These are phyloP conservation scores for Apoderus coryli DNA, from an alignment of 2,888 invertebrate species.

Conservation along the genomic window DNA sequence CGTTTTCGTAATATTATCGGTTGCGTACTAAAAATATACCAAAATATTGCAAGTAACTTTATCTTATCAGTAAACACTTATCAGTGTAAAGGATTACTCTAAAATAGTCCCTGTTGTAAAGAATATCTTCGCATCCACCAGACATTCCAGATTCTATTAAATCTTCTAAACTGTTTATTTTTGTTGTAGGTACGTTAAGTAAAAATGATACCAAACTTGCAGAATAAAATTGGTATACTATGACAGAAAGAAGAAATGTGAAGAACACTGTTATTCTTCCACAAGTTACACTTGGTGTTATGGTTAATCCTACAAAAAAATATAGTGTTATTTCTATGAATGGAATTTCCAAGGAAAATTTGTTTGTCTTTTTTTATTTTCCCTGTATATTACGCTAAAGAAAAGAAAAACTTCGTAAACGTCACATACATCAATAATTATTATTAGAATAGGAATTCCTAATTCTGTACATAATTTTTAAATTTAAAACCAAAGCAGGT, in stretches of 20 bases:
- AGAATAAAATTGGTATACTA: conserved; percentile 52
- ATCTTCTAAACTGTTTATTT: conserved; percentile 41
- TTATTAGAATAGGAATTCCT: too few relatives aligned
- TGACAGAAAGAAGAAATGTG: conserved; percentile 23
- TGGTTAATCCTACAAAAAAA: conserved; percentile 20
- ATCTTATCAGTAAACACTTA: conserved; percentile 20
- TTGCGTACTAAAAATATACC: conserved; percentile 21
- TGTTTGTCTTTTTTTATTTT: too few relatives aligned
- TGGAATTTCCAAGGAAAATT: too few relatives aligned
- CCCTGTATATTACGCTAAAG: too few relatives aligned
- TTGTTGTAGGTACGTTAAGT: conserved; percentile 43
- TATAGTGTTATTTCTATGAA: too few relatives aligned
- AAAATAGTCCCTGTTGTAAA: conserved; percentile 46
- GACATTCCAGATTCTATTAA: conserved; percentile 41
- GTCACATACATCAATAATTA: too few relatives aligned
- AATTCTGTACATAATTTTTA: too few relatives aligned
- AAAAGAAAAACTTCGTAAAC: too few relatives aligned
- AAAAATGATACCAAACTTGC: conserved; percentile 50
- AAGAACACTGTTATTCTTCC: conserved; percentile 23
- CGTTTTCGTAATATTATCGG: conserved; percentile 40
- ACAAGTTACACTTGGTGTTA: conserved; percentile 19
- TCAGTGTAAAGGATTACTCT: conserved; percentile 31
- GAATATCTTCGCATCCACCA: conserved; percentile 44
- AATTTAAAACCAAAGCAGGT: too few relatives aligned
- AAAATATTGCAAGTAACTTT: not conserved